Conservation (phyloP, 2,888 invertebrate genomes). For the Drosophila macrothrix region DNA sequence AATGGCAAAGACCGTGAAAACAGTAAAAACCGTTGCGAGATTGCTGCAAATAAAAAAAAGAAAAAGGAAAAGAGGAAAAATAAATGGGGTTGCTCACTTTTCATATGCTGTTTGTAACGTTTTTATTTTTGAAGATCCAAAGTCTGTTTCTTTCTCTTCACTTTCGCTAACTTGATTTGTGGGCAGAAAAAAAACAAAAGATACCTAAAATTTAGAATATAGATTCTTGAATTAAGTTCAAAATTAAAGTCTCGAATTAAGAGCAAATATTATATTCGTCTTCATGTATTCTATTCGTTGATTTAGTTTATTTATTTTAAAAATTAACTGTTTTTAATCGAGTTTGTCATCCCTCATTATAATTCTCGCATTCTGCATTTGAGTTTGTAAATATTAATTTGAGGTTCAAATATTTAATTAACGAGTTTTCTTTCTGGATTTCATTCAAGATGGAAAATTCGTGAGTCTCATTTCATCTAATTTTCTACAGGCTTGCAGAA, state of each 20-base stretch:
- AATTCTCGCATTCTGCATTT: neutral
- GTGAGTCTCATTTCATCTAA: neutral
- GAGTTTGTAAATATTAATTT: neutral
- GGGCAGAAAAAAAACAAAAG: neutral
- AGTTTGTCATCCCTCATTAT: neutral
- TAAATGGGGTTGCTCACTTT: conserved; percentile 1
- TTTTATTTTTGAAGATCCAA: neutral
- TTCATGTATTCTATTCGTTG: too few relatives aligned
- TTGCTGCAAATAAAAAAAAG: conserved; percentile 10
- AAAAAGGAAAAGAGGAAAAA: neutral
- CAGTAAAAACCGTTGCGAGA: conserved; percentile 16
- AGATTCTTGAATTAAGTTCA: neutral
- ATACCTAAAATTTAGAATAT: neutral
- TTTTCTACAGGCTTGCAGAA: neutral
- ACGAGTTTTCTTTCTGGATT: neutral
- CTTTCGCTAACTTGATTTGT: too few relatives aligned
- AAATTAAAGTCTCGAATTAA: neutral
- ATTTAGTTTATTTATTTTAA: neutral
- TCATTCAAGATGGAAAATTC: neutral
- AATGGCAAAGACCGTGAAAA: conserved; percentile 65
- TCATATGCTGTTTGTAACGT: neutral
- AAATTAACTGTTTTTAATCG: neutral
- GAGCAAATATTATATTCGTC: neutral
- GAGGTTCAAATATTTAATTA: neutral
- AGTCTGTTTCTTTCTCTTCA: neutral